Evolutionary conservation across 2,888 invertebrate genomes (phyloP).

Genomic region (Eupithecia exiguata): DNA sequence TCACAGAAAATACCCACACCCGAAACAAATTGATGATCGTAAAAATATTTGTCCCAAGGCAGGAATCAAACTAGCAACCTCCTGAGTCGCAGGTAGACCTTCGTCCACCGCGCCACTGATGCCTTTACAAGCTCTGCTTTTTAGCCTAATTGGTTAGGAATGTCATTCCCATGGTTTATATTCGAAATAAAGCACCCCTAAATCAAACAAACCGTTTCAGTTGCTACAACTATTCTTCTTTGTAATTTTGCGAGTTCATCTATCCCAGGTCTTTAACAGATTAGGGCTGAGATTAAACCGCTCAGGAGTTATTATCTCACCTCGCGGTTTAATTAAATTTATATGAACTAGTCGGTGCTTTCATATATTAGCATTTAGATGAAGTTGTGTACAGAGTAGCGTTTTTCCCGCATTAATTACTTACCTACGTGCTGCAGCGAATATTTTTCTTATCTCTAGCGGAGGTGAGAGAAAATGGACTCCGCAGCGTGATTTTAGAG

Average conservation of each 20-base stretch:
- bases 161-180: not conserved
- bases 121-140: not conserved
- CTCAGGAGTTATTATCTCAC: constrained; percentile 37
- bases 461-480: constrained; percentile 5
- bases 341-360: constrained; percentile 47
- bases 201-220: not conserved
- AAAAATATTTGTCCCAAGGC: no score
- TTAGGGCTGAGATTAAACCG: constrained; percentile 30
- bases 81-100: no score
- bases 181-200: not conserved
- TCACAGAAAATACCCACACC: no score
- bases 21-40: no score
- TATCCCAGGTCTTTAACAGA: constrained; percentile 28
- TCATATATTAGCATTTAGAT: constrained; percentile 46
- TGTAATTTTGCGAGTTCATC: constrained; percentile 17
- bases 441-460: constrained; percentile 31
- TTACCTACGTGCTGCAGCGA: constrained; percentile 40
- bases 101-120: no score
- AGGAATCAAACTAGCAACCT: no score
- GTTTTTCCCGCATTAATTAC: constrained; percentile 44
- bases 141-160: not conserved
- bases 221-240: not conserved
- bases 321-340: constrained; percentile 48
- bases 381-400: constrained; percentile 34
- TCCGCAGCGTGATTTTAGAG: not conserved